A percentile compares a stretch with the other conserved stretches of the same genome.
Conservation (phyloP, 2,113 vertebrate genomes). For the Amphilophus citrinellus region DNA sequence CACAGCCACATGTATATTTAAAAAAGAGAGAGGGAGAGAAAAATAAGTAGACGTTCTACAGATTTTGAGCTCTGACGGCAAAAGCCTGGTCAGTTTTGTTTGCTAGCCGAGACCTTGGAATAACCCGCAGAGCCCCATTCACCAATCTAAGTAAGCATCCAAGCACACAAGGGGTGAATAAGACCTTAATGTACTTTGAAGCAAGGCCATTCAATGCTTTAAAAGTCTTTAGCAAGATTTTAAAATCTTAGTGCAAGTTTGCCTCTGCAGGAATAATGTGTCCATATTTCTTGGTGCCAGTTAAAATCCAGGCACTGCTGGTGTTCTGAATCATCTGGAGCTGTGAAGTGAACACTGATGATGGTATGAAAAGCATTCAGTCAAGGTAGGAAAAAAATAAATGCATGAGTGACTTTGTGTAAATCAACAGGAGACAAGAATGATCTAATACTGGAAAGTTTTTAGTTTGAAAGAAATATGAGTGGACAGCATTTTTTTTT, state of each 20-base stretch:
- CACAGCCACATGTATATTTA: too few relatives aligned
- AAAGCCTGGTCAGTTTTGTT: not conserved
- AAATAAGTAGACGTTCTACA: too few relatives aligned
- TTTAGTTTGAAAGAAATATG: not conserved
- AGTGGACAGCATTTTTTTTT: not conserved
- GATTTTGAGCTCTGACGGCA: not conserved
- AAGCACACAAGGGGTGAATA: not conserved
- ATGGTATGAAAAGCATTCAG: not conserved
- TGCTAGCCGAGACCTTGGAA: not conserved
- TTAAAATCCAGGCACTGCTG: not conserved
- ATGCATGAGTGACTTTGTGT: too few relatives aligned
- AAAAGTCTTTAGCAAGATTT: not conserved
- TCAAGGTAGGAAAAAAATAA: too few relatives aligned
- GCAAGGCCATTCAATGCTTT: not conserved
- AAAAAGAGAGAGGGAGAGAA: too few relatives aligned
- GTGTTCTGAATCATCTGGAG: not conserved
- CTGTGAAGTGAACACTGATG: accelerated
- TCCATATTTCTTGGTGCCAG: not conserved
- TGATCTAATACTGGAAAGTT: too few relatives aligned
- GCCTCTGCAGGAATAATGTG: not conserved
- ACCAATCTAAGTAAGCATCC: not conserved
- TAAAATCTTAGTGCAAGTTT: not conserved
- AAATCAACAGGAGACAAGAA: too few relatives aligned
- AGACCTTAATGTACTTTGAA: not conserved
- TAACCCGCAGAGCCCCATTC: not conserved